A percentile compares a stretch with the other conserved stretches of the same genome.
Conservation (phyloP, 2,888 invertebrate species). For the Drosophila anomelani region DNA sequence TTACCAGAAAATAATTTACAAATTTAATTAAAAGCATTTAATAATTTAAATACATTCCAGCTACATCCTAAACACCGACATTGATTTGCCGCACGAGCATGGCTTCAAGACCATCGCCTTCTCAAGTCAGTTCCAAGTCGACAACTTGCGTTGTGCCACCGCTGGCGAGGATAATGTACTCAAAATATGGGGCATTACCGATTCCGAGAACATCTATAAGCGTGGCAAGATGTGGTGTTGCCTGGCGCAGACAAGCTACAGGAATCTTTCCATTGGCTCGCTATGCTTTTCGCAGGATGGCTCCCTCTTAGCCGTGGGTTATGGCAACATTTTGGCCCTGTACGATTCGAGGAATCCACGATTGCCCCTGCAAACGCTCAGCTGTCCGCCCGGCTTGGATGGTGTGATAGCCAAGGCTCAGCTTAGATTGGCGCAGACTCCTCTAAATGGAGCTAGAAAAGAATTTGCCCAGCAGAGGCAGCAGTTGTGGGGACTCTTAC, state of each 20-base stretch:
- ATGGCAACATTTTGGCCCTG: conserved; percentile 88
- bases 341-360: conserved; percentile 87
- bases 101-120: conserved; percentile 87
- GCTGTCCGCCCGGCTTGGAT: conserved; percentile 76
- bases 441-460: conserved; percentile 65
- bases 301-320: conserved; percentile 90
- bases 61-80: conserved; percentile 89
- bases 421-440: conserved; percentile 65
- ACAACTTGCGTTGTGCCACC: conserved; percentile 87
- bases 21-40: not conserved
- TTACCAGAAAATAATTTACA: not conserved
- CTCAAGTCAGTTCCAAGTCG: conserved; percentile 85
- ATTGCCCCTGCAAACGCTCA: conserved; percentile 86
- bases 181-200: conserved; percentile 89
- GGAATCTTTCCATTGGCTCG: conserved; percentile 86
- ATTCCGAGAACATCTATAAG: conserved; percentile 86
- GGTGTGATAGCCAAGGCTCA: conserved; percentile 81
- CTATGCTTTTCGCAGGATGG: conserved; percentile 90
- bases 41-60: conserved; percentile 83
- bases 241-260: conserved; percentile 87
- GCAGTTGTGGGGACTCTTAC: conserved; percentile 72
- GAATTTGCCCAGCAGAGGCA: conserved; percentile 71
- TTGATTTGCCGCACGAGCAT: conserved; percentile 90
- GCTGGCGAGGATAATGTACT: conserved; percentile 89
- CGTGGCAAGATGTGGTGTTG: conserved; percentile 88